Percentiles rank a stretch among this genome's conserved stretches.
phyloP scores from a whole-genome alignment of 2,888 invertebrate genomes.

The Scaptomyza parva region DNA sequence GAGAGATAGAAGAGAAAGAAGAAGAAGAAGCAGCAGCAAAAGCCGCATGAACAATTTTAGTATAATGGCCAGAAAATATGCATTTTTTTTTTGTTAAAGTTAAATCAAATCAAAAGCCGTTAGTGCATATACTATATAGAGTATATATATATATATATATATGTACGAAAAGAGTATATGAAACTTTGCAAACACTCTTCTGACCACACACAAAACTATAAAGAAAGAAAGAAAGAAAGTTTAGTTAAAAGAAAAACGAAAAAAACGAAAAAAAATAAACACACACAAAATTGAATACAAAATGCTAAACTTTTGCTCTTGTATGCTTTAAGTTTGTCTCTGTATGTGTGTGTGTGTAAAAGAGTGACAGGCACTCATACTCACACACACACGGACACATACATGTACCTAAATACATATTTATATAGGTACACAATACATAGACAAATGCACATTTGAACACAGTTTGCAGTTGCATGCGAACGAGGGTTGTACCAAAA shows the following conservation, averaged over 20 bases:
- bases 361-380: slow-evolving; percentile 42
- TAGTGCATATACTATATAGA: slow-evolving; percentile 18
- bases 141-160: not conserved
- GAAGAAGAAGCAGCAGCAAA: slow-evolving; percentile 16
- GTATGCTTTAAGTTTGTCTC: not conserved
- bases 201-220: slow-evolving; percentile 46
- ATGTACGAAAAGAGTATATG: slow-evolving; percentile 14
- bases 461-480: slow-evolving; percentile 43
- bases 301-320: slow-evolving; percentile 54
- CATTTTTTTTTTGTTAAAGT: too few relatives aligned
- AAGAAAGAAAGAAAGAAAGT: not conserved
- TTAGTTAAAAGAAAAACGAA: not conserved
- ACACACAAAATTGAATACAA: slow-evolving; percentile 41
- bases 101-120: slow-evolving; percentile 12
- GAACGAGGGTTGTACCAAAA: slow-evolving; percentile 24
- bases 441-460: slow-evolving; percentile 35
- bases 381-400: slow-evolving; percentile 11
- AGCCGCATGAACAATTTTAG: slow-evolving; percentile 47
- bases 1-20: not conserved
- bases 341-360: slow-evolving; percentile 16
- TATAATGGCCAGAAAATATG: slow-evolving; percentile 48
- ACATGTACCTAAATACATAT: slow-evolving; percentile 45
- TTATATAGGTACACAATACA: slow-evolving; percentile 26
- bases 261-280: slow-evolving; percentile 9
- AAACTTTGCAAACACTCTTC: slow-evolving; percentile 53